phyloP scores from a whole-genome alignment of 2,888 invertebrate genomes.

The Geotrupes spiniger region DNA sequence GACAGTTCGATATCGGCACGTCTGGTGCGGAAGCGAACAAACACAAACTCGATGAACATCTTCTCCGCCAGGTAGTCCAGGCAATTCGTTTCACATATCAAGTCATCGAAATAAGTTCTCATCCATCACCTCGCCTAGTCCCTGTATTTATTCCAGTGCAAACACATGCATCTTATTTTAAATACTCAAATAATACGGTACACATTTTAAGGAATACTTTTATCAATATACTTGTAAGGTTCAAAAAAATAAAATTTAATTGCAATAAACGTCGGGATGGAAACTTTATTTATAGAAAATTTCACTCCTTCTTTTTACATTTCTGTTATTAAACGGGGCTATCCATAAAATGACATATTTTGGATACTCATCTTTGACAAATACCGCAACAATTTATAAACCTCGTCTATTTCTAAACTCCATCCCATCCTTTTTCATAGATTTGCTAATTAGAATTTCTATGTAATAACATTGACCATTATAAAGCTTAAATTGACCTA shows the following conservation, averaged over 20 bases:
- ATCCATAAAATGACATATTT: too few relatives aligned
- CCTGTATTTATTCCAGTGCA: conserved; percentile 33
- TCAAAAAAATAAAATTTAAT: conserved; percentile 2
- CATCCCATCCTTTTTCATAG: too few relatives aligned
- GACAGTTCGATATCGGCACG: conserved; percentile 73
- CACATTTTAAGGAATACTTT: conserved; percentile 26
- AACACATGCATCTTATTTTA: conserved; percentile 28
- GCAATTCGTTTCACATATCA: conserved; percentile 20
- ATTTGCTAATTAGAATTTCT: too few relatives aligned
- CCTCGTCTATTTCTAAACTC: too few relatives aligned
- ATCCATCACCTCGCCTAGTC: conserved; percentile 37
- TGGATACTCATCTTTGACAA: too few relatives aligned
- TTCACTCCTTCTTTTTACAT: too few relatives aligned
- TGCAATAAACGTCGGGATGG: too few relatives aligned
- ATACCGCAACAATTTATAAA: too few relatives aligned
- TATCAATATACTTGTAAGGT: conserved; percentile 15
- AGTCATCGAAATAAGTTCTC: conserved; percentile 22
- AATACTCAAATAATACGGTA: conserved; percentile 25
- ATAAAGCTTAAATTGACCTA: too few relatives aligned
- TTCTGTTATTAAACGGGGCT: too few relatives aligned
- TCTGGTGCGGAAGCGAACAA: conserved; percentile 68
- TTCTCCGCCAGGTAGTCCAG: conserved; percentile 53
- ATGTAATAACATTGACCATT: too few relatives aligned
- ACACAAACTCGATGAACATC: conserved; percentile 72
- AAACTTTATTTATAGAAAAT: too few relatives aligned